A percentile compares a stretch with the other conserved stretches of the same genome.
Evolutionary conservation across 2,113 vertebrate genomes (phyloP).

Genomic region (Seriola quinqueradiata): DNA sequence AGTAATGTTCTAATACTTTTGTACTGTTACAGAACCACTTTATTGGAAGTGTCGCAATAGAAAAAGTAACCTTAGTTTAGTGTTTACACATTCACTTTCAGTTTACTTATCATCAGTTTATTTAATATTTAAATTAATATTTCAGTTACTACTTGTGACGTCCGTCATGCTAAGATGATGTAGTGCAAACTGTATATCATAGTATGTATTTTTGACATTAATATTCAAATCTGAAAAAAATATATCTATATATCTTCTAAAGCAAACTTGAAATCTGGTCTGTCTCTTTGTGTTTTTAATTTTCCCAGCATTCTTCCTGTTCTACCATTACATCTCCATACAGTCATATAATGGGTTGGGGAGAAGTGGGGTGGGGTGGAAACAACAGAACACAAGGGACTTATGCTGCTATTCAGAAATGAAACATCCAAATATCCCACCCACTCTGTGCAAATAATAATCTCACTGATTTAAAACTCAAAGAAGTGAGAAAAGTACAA

Average conservation of each 20-base stretch:
- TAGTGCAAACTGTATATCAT: conserved; percentile 99
- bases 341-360: not conserved
- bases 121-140: conserved; percentile 99
- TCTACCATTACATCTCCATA: not conserved
- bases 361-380: not conserved
- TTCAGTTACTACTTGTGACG: conserved; percentile 97
- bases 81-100: conserved; percentile 97
- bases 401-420: not conserved
- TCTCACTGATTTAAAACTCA: not conserved
- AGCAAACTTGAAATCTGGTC: conserved; percentile 73
- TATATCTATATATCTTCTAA: conserved; percentile 89
- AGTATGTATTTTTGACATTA: conserved; percentile 99
- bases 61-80: conserved; percentile 93
- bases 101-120: conserved; percentile 89
- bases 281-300: conserved; percentile 55
- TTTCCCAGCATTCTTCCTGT: not conserved
- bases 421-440: not conserved
- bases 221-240: conserved; percentile 96
- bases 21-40: conserved; percentile 98
- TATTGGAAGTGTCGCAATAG: conserved; percentile 98
- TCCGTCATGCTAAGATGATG: conserved; percentile 96
- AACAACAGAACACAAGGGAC: not conserved
- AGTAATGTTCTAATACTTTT: conserved; percentile 90
- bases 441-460: not conserved
- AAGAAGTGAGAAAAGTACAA: not conserved